Evolutionary conservation across 2,888 invertebrate species (phyloP), one percentile per base, ranked within the genome.

Genomic region (Sepiola atlantica): DNA sequence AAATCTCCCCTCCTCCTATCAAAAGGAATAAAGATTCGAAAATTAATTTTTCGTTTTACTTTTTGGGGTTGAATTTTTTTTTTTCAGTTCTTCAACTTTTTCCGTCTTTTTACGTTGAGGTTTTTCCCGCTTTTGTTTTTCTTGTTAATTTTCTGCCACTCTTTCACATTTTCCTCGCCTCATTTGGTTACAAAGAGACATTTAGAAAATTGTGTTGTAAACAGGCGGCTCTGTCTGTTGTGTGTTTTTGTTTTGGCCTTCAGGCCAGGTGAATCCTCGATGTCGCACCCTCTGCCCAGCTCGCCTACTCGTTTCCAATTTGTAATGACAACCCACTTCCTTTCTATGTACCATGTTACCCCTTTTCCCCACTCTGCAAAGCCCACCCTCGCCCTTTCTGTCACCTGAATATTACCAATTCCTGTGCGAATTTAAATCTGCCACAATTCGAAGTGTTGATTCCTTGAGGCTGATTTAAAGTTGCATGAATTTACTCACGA

Each of bases 401-500:
- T 8, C 28, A 14, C 77, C 45, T 54, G 28, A 35, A 24, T 92
- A 92, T 92, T 45, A 92, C 54, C 54, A 45, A 92, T 35, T 92
- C 92, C 14, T 92, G 92, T 28, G 45, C 35, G 92, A 92, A 92
- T 92, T 92, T 18, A 92, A 92, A 92, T 28, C 45, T 45, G 2
- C 45, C 92, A 92, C 45, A 45, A 92, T 54, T 92, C 28, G 18
- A 92, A 92, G 45, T 92, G 92, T 45, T 45, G 35, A 21, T 92
- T 54, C 92, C 92, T 92, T 45, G 92, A 92, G 92, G 92, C 92
- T 45, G 20, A 35, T 54, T 28, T 35, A 92, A 35, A 45, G 92
- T 92, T 92, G 28, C 45, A 92, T 92, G 92, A 92, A 92, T 92
- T 92, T 24, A 28, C 45, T 28, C 24, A 77, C 28, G 14, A 77